Conservation (phyloP, 2,797 vertebrate genomes). For the Onychomys arenicola region DNA sequence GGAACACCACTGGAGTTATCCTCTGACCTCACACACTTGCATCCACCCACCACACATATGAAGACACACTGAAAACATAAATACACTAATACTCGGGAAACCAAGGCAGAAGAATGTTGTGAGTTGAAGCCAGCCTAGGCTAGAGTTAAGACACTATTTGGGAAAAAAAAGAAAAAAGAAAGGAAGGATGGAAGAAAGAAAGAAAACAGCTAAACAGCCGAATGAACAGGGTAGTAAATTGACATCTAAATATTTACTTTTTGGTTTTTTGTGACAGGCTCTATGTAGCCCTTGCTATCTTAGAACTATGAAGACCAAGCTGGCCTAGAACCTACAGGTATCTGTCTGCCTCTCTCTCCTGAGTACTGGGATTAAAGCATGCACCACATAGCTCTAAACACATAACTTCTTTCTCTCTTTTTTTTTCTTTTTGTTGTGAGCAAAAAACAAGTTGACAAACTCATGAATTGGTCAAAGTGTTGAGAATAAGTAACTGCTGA, state of each 20-base stretch:
- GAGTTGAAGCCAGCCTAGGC: neutral
- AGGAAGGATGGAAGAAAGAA: too few species aligned
- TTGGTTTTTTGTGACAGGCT: neutral
- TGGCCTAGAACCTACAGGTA: neutral
- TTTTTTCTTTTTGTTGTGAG: neutral
- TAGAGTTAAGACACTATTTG: neutral
- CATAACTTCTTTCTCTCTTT: neutral
- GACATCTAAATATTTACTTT: neutral
- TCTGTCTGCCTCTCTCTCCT: neutral
- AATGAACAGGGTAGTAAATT: neutral
- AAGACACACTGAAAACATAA: neutral
- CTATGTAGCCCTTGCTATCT: neutral
- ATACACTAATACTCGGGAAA: neutral
- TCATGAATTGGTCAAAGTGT: neutral
- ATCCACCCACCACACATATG: neutral
- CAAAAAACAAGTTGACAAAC: neutral
- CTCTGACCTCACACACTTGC: neutral
- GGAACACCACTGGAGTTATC: neutral
- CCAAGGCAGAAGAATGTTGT: neutral
- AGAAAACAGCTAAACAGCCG: too few species aligned
- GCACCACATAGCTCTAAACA: neutral
- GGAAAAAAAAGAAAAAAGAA: neutral
- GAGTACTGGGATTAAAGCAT: neutral
- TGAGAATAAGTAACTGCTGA: neutral
- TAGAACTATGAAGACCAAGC: neutral